Conservation (phyloP, 2,888 invertebrate genomes). For the Panorpa germanica region DNA sequence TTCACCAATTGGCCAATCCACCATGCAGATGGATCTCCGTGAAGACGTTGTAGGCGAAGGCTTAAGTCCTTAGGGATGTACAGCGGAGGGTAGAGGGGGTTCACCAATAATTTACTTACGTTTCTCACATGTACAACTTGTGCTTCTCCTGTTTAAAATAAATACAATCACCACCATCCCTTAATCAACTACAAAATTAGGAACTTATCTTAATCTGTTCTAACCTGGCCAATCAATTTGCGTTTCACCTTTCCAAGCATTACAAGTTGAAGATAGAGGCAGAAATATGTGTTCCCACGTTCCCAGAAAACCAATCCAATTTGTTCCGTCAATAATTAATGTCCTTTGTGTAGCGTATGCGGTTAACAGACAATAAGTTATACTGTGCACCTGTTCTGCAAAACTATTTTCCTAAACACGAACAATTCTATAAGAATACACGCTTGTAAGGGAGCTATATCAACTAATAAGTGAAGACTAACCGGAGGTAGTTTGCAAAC, state of each 20-base stretch:
- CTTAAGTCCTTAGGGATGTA: constrained; percentile 84
- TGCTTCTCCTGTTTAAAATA: no score
- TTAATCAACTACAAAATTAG: no score
- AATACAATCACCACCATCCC: no score
- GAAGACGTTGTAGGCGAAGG: constrained; percentile 54
- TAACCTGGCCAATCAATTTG: constrained; percentile 64
- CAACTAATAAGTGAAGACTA: no score
- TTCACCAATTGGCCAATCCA: constrained; percentile 95
- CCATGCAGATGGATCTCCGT: constrained; percentile 94
- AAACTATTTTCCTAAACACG: constrained; percentile 81
- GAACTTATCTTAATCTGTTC: no score
- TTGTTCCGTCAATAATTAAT: constrained; percentile 79
- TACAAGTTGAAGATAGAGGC: constrained; percentile 76
- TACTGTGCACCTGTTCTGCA: constrained; percentile 96
- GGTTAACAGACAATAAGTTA: constrained; percentile 88
- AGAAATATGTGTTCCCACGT: constrained; percentile 92
- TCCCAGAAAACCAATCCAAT: constrained; percentile 82
- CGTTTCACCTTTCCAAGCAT: constrained; percentile 42
- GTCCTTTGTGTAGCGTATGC: constrained; percentile 91
- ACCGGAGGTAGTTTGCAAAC: constrained; percentile 92
- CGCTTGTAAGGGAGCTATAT: no score
- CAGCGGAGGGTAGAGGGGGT: constrained; percentile 72
- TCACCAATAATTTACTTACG: no score
- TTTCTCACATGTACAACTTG: no score
- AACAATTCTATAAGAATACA: no score